Base-by-base conservation (phyloP, 2,113 vertebrate genomes). In the Eulacestoma nigropectus region DNA sequence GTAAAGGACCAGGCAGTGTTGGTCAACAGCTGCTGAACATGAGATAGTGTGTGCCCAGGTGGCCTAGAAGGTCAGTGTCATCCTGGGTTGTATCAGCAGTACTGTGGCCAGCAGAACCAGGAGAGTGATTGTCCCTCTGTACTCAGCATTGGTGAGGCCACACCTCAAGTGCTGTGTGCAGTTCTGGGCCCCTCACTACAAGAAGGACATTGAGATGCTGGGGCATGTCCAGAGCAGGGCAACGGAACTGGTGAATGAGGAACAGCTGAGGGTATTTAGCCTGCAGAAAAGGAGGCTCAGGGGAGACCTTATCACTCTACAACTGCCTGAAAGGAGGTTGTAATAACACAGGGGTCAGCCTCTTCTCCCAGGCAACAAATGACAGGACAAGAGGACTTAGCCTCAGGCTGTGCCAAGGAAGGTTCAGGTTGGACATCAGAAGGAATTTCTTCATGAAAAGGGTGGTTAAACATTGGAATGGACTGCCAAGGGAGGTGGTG, bases 211-310 rank as follows among this genome's bases (percentile, higher is more conserved):
- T n/a, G n/a, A 47, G 16, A 9, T 25, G 29, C 16, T 46, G 33
- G 23, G 60, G 13, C 1, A 0, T 7, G 33, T n/a, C 23, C 14
- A 75, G 25, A 60, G 53, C 21, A 82, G 11, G 20, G n/a, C 16
- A 53, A 17, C 0, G 2, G 11, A 60, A 5, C 20, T 10, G 37
- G n/a, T n/a, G n/a, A n/a, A n/a, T n/a, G n/a, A n/a, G n/a, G n/a
- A n/a, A n/a, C n/a, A n/a, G 29, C 29, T n/a, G 16, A 6, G 30
- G 11, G 5, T n/a, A 16, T 14, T 67, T 37, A 39, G 46, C 23
- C 23, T 53, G 62, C 16, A 82, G 53, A 68, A 46, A 60, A 68
- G 25, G 20, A 67, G 33, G 11, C 13, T 60, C 23, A 57, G 16
- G 16, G 21, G 29, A 53, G 29, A 60, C 26, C 20, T 47, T 30